These are phyloP conservation scores for Habroteleia sp. DNA, from an alignment of 2,888 invertebrate genomes.

Conservation along the genomic window DNA sequence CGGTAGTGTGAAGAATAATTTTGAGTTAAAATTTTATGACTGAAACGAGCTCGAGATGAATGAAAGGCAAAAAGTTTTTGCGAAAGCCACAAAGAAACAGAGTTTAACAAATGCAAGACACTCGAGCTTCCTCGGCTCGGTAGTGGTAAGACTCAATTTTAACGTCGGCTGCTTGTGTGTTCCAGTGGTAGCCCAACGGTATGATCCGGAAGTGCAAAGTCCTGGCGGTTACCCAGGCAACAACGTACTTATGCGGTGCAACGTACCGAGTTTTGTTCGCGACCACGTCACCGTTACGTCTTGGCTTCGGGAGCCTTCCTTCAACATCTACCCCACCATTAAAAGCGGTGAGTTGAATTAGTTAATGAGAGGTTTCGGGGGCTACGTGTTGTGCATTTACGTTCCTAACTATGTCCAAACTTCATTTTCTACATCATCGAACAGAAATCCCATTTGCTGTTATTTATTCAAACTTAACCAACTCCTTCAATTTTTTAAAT, in stretches of 20 bases:
- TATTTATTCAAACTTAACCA: too few relatives aligned
- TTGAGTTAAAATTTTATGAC: slow-evolving; percentile 20
- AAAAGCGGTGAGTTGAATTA: slow-evolving; percentile 82
- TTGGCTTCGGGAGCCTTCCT: slow-evolving; percentile 83
- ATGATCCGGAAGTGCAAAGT: slow-evolving; percentile 84
- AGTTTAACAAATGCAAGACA: slow-evolving; percentile 53
- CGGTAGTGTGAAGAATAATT: slow-evolving; percentile 32
- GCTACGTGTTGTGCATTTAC: slow-evolving; percentile 39
- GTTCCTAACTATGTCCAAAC: slow-evolving; percentile 16
- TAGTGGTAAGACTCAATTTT: slow-evolving; percentile 33
- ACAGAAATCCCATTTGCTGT: too few relatives aligned
- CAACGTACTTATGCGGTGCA: slow-evolving; percentile 83
- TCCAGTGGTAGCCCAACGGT: slow-evolving; percentile 83
- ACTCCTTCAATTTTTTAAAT: too few relatives aligned
- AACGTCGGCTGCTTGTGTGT: slow-evolving; percentile 66
- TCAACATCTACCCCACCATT: slow-evolving; percentile 83
- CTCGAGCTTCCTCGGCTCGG: slow-evolving; percentile 42
- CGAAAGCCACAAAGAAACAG: slow-evolving; percentile 36
- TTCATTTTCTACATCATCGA: slow-evolving; percentile 12
- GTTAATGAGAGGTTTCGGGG: slow-evolving; percentile 62
- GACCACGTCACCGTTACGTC: slow-evolving; percentile 83
- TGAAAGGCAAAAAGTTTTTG: slow-evolving; percentile 27
- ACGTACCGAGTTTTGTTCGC: slow-evolving; percentile 83
- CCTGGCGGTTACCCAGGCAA: slow-evolving; percentile 83
- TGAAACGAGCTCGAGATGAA: slow-evolving; percentile 6